Percentiles rank a stretch among this genome's conserved stretches.
Conservation (phyloP, 2,113 vertebrate species). For the Hemicordylus capensis region DNA sequence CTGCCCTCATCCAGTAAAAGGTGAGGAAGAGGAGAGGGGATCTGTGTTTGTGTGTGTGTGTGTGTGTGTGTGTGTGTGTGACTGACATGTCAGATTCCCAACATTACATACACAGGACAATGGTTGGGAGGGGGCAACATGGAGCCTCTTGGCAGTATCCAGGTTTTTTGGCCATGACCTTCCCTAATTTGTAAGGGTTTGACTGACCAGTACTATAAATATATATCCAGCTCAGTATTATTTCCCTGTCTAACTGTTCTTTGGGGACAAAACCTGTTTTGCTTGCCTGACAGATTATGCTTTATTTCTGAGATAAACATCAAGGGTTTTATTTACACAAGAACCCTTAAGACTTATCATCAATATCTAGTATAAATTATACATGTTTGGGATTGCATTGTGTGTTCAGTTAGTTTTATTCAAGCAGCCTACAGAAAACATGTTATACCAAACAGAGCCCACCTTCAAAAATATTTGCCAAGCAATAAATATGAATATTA, state of each 20-base stretch:
- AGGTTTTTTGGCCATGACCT: too few species aligned
- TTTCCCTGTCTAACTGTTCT: not conserved
- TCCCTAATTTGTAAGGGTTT: too few species aligned
- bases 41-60: too few species aligned
- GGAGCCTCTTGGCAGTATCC: too few species aligned
- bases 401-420: not conserved
- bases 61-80: too few species aligned
- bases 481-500: slow-evolving; percentile 5
- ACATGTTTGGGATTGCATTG: not conserved
- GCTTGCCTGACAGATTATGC: not conserved
- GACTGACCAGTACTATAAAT: not conserved
- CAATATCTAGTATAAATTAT: not conserved
- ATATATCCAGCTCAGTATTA: not conserved
- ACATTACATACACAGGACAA: too few species aligned
- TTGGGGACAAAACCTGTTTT: not conserved
- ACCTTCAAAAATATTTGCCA: not conserved
- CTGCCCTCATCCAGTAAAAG: too few species aligned
- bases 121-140: too few species aligned
- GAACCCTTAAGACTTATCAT: not conserved
- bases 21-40: too few species aligned
- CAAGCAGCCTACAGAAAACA: not conserved
- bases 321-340: not conserved
- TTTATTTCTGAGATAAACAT: not conserved
- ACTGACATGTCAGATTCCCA: too few species aligned
- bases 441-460: not conserved